Conservation (phyloP, 2,113 vertebrate genomes). For the Spea multiplicata region DNA sequence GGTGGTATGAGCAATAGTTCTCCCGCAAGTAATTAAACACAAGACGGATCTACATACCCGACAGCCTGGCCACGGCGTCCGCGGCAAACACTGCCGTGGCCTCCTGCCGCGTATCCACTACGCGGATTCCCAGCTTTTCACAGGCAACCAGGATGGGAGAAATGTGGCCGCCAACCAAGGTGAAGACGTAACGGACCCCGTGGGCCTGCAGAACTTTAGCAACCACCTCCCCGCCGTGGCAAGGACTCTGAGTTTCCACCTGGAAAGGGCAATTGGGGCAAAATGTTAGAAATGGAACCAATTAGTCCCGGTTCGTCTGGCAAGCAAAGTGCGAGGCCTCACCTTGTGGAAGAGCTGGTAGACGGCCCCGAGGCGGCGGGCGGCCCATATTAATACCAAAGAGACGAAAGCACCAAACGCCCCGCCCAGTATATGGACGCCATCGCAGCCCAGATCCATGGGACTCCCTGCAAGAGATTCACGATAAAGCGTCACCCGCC, state of each 20-base stretch:
- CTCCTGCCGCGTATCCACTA: conserved; percentile 90
- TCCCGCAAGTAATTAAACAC: no score
- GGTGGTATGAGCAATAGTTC: no score
- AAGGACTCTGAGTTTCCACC: conserved; percentile 76
- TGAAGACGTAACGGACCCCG: conserved; percentile 80
- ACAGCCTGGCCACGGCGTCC: conserved; percentile 86
- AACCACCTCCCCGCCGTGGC: conserved; percentile 85
- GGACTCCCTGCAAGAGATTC: background rate
- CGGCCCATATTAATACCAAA: conserved; percentile 16
- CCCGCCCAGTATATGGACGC: background rate
- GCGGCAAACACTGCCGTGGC: conserved; percentile 91
- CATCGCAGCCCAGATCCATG: conserved; percentile 27
- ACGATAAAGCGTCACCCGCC: no score
- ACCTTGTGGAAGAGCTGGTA: conserved; percentile 45
- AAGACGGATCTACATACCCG: conserved; percentile 63
- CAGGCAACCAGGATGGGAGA: conserved; percentile 88
- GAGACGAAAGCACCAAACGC: conserved; percentile 14
- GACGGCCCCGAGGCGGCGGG: conserved; percentile 25
- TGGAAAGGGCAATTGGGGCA: conserved; percentile 47
- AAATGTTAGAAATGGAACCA: no score
- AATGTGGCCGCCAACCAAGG: conserved; percentile 88
- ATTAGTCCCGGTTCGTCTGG: no score
- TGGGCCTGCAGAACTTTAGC: conserved; percentile 83
- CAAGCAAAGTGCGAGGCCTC: background rate
- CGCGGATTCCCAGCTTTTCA: conserved; percentile 87